A percentile compares a stretch with the other conserved stretches of the same genome.
phyloP scores from a whole-genome alignment of 1,140 invertebrate genomes.

The Scylla paramamosain region DNA sequence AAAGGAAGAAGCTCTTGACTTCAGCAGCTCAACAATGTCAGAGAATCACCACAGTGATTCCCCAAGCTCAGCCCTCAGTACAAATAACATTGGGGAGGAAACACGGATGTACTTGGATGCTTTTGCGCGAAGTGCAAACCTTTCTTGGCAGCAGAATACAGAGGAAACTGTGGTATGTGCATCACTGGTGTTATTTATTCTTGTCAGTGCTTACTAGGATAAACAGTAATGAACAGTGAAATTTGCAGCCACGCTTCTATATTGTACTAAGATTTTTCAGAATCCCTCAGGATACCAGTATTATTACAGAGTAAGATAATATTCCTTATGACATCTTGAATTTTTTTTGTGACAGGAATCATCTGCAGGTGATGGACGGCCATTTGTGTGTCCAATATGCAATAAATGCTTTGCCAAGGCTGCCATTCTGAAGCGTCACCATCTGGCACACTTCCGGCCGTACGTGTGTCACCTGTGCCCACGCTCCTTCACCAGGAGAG shows the following conservation, averaged over 20 bases:
- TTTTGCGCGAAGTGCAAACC: conserved; percentile 71
- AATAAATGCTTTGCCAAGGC: conserved; percentile 77
- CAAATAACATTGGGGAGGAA: conserved; percentile 70
- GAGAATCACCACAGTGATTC: conserved; percentile 58
- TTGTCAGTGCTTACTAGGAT: background rate
- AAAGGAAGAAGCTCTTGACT: conserved; percentile 71
- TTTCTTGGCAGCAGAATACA: conserved; percentile 35
- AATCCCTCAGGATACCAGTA: no score
- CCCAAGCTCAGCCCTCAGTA: background rate
- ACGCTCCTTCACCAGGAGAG: conserved; percentile 76
- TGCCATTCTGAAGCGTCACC: conserved; percentile 76
- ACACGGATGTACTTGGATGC: conserved; percentile 71
- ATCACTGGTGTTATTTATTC: background rate
- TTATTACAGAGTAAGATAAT: no score
- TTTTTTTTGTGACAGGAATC: conserved; percentile 34
- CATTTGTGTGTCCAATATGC: conserved; percentile 77
- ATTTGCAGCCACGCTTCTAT: no score
- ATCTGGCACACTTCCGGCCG: conserved; percentile 77
- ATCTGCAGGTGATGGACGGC: conserved; percentile 59
- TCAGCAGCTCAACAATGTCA: conserved; percentile 62
- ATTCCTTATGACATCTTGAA: background rate
- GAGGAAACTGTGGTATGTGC: conserved; percentile 52
- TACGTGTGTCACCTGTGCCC: conserved; percentile 76
- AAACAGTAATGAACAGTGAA: background rate
- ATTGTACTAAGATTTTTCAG: no score